A percentile compares a stretch with the other conserved stretches of the same genome.
Conservation (phyloP, 2,888 invertebrate genomes). For the Lepidocyrtinus sp. region DNA sequence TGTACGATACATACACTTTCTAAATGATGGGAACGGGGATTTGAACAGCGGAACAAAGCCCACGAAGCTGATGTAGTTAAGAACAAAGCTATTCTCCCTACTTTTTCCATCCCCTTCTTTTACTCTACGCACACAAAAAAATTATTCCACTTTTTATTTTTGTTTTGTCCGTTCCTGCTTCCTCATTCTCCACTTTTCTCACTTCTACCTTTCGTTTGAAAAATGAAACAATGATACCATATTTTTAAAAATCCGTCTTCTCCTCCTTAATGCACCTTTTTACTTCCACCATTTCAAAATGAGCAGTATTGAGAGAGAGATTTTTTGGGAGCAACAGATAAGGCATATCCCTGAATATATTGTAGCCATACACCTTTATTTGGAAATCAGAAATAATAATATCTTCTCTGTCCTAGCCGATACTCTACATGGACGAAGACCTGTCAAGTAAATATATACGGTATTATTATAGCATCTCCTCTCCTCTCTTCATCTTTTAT, state of each 20-base stretch:
- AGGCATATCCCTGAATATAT: background rate
- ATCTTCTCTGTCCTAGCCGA: background rate
- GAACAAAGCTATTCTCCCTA: background rate
- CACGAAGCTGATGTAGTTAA: slow-evolving; percentile 20
- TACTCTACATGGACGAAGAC: slow-evolving; percentile 46
- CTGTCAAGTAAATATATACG: slow-evolving; percentile 41
- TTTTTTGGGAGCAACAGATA: slow-evolving; percentile 14
- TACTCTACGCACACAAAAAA: background rate
- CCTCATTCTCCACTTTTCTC: background rate
- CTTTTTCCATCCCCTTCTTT: background rate
- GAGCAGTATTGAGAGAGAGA: background rate
- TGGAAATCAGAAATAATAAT: slow-evolving; percentile 44
- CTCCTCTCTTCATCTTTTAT: slow-evolving; percentile 17
- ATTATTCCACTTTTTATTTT: slow-evolving; percentile 23
- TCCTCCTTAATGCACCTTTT: background rate
- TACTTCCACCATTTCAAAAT: background rate
- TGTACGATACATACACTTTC: background rate
- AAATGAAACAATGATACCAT: slow-evolving; percentile 14
- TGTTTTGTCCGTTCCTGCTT: background rate
- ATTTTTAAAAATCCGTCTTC: background rate
- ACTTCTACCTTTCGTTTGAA: slow-evolving; percentile 19
- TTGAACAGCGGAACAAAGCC: background rate
- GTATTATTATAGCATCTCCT: background rate
- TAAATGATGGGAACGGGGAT: background rate
- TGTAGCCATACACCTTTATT: slow-evolving; percentile 41